Conservation (phyloP, 2,113 vertebrate genomes). For the Ammospiza nelsoni region DNA sequence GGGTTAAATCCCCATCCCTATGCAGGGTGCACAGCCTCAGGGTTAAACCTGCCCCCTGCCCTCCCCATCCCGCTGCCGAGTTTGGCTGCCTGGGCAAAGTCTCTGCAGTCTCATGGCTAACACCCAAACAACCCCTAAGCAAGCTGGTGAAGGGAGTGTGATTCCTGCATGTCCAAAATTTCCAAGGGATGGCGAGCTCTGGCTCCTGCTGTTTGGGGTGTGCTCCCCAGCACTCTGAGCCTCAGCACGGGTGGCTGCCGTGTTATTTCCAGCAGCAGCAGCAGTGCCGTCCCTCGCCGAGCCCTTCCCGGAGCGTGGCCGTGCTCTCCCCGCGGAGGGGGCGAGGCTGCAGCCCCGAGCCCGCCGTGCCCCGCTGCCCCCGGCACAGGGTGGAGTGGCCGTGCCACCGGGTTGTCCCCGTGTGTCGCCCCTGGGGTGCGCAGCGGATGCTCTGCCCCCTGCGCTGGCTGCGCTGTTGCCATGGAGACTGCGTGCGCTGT, state of each 20-base stretch:
- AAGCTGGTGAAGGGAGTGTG: rapidly evolving
- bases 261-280: background rate
- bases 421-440: background rate
- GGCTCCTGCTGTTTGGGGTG: background rate
- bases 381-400: rapidly evolving
- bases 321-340: background rate
- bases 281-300: background rate
- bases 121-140: background rate
- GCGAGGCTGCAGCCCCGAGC: background rate
- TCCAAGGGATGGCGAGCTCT: background rate
- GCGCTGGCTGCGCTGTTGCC: constrained; percentile 24
- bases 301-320: background rate
- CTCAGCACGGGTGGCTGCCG: rapidly evolving
- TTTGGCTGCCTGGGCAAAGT: background rate
- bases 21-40: too few relatives aligned
- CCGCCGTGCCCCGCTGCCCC: rapidly evolving
- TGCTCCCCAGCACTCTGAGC: rapidly evolving
- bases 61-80: rapidly evolving
- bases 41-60: too few relatives aligned
- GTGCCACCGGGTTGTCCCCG: rapidly evolving
- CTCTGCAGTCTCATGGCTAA: background rate
- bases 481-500: constrained; percentile 59
- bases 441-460: background rate
- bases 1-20: background rate
- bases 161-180: rapidly evolving